Base-by-base conservation (phyloP, 2,888 invertebrate genomes). In the Odontocolon sp. region DNA sequence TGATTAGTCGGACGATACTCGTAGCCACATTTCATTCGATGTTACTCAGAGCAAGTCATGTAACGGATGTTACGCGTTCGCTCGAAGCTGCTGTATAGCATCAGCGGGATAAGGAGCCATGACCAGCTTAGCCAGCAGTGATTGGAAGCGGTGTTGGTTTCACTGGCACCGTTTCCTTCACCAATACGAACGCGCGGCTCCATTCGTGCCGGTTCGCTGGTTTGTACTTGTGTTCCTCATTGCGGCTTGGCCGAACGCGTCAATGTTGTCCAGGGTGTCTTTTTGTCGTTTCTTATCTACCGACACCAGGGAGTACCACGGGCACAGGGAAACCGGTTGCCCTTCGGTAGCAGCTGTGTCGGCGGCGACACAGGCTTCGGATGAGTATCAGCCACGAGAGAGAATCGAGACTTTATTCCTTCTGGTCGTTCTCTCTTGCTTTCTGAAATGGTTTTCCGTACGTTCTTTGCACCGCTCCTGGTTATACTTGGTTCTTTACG, bases 291-390 rank as follows among this genome's bases (percentile, higher is more conserved):
- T 67, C 68, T 72, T 72, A 64, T 72, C 61, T 26, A 36, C 40
- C 40, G 56, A 63, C 77, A 72, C 52, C 26, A 6, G 42, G 50
- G 47, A 64, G 63, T 26, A 50, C 28, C 36, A 16, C 47, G 50
- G 23, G 9, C 47, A 47, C 47, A 64, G 70, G 67, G 57, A 77
- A 72, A 77, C 77, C 77, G 77, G 77, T 77, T 77, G 72, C 68
- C 72, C 77, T 57, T 68, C 77, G 63, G 52, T 63, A 77, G 63
- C 72, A 72, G 77, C 72, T 71, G 71, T 68, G 72, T 68, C 72
- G 77, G 72, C 77, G 36, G n/a, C n/a, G n/a, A n/a, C n/a, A n/a
- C n/a, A n/a, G n/a, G n/a, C n/a, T n/a, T 57, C 50, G 14, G 14
- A 2, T 36, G 64, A 45, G 57, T 14, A 71, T 47, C 8, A 61